Conservation (phyloP, 1,140 invertebrate genomes). For the Heliothis subflexa region DNA sequence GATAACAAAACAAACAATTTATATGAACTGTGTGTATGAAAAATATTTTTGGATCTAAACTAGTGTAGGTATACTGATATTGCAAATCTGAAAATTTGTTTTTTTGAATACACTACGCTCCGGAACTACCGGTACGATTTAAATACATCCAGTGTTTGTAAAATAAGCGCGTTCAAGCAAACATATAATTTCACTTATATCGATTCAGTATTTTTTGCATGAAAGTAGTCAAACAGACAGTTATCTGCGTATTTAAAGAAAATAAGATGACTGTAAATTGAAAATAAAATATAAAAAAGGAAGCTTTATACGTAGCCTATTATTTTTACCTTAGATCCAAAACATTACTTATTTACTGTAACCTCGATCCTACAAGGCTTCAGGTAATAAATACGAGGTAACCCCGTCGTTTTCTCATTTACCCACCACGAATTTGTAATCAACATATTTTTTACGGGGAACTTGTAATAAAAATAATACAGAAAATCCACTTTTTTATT, state of each 20-base stretch:
- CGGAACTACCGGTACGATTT: too few species aligned
- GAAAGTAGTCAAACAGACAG: not conserved
- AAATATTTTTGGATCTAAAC: too few species aligned
- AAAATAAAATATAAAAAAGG: not conserved
- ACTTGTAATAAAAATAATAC: not conserved
- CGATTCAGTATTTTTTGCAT: too few species aligned
- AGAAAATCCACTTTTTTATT: not conserved
- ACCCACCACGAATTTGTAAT: constrained; percentile 46
- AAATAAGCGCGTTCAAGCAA: too few species aligned
- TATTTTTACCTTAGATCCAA: not conserved
- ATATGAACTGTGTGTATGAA: too few species aligned
- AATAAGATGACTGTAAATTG: too few species aligned
- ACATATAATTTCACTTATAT: too few species aligned
- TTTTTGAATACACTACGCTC: too few species aligned
- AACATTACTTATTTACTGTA: not conserved
- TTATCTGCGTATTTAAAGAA: not conserved
- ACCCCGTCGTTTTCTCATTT: constrained; percentile 45
- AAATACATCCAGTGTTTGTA: too few species aligned
- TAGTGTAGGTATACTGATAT: too few species aligned
- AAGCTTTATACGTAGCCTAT: not conserved
- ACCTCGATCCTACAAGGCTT: not conserved
- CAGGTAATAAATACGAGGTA: constrained; percentile 22
- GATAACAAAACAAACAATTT: not conserved
- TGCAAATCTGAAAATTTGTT: too few species aligned
- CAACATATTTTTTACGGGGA: constrained; percentile 6